These are phyloP conservation scores for Sebastes iracundus DNA, from an alignment of 2,797 vertebrate genomes.

Conservation along the genomic window DNA sequence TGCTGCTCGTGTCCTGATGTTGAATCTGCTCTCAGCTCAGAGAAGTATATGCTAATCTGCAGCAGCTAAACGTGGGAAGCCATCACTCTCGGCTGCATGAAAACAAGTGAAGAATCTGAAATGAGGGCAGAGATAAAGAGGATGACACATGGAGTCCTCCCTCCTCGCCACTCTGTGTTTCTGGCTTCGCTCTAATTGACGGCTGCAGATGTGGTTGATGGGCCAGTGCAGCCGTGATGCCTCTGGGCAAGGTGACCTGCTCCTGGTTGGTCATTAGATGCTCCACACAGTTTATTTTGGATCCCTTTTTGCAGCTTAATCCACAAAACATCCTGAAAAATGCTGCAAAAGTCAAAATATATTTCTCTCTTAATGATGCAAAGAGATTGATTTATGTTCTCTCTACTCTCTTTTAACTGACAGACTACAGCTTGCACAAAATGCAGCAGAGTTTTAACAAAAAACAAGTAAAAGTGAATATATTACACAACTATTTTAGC, in stretches of 20 bases:
- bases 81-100: neutral
- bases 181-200: slow-evolving; percentile 2
- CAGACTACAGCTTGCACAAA: neutral
- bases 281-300: neutral
- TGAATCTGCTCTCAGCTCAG: neutral
- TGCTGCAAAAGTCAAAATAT: neutral
- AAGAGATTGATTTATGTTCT: neutral
- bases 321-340: neutral
- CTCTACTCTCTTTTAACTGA: neutral
- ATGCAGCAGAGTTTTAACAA: neutral
- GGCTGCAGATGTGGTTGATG: slow-evolving; percentile 12
- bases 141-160: neutral
- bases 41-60: neutral
- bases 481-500: neutral
- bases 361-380: neutral
- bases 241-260: slow-evolving; percentile 34
- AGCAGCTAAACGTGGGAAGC: neutral
- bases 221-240: neutral
- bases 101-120: slow-evolving; percentile 2
- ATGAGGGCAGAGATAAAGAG: slow-evolving; percentile 15
- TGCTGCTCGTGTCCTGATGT: neutral
- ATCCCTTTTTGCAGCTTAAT: neutral
- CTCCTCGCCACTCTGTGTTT: neutral
- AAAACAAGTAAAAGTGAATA: neutral
- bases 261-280: neutral